A percentile compares a stretch with the other conserved stretches of the same genome.
Conservation (phyloP, 2,888 invertebrate species). For the Congeria kusceri region DNA sequence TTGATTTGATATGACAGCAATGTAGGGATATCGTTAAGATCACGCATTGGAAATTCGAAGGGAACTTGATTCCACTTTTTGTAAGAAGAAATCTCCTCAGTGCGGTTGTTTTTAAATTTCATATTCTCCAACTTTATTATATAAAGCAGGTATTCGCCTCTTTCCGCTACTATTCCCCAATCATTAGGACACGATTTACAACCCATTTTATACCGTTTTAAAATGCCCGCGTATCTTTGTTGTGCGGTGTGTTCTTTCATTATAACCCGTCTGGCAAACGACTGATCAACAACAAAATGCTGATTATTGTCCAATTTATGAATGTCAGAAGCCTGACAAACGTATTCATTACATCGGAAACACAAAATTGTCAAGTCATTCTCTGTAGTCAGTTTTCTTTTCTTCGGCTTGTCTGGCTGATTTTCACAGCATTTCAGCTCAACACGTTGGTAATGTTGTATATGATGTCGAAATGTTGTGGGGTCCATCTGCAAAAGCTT, state of each 20-base stretch:
- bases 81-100: not conserved
- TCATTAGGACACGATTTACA: conserved; percentile 42
- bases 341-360: conserved; percentile 14
- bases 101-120: not conserved
- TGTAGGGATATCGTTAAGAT: not conserved
- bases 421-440: not conserved
- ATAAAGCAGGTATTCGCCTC: conserved; percentile 6
- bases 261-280: conserved; percentile 10
- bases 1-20: not conserved
- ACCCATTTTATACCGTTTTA: conserved; percentile 36
- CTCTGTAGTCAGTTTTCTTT: not conserved
- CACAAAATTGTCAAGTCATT: conserved; percentile 20
- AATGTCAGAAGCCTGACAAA: conserved; percentile 20
- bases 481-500: not conserved
- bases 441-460: not conserved
- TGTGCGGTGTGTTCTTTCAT: conserved; percentile 31
- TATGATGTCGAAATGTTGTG: not conserved
- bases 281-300: conserved; percentile 30
- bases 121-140: not conserved
- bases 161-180: conserved; percentile 38
- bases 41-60: not conserved
- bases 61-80: not conserved
- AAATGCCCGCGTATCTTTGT: conserved; percentile 27
- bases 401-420: not conserved
- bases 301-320: conserved; percentile 3